Percentiles rank a stretch among this genome's conserved stretches.
These are phyloP conservation scores for Dasyurus viverrinus DNA, from an alignment of 2,113 vertebrate species.

Conservation along the genomic window DNA sequence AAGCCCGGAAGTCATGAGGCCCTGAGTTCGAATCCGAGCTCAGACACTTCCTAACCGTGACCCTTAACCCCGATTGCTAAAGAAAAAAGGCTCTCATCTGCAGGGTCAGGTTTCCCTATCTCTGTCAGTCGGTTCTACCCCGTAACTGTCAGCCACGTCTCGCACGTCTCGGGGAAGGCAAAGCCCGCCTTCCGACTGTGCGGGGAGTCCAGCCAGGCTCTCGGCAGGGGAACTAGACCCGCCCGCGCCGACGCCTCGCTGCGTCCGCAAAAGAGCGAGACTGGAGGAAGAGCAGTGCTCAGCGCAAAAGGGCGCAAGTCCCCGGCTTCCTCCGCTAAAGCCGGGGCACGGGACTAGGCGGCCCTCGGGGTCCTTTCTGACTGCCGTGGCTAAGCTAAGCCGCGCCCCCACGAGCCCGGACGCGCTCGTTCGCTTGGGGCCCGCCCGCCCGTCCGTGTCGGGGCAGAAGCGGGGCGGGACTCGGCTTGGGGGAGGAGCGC, in stretches of 20 bases:
- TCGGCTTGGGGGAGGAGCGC: conserved; percentile 36
- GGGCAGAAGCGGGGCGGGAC: neutral
- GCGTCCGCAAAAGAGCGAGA: neutral
- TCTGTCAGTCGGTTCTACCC: neutral
- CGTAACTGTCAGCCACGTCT: neutral
- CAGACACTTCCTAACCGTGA: no score
- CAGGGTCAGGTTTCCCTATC: neutral
- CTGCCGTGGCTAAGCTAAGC: neutral
- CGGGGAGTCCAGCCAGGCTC: conserved; percentile 81
- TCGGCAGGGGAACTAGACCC: neutral
- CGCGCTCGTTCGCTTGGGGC: fast-evolving
- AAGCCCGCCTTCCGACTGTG: conserved; percentile 81
- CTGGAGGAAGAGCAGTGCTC: neutral
- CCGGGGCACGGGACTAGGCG: no score
- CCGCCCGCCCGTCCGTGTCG: fast-evolving
- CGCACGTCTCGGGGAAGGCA: no score
- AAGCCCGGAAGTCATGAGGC: no score
- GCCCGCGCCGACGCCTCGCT: no score
- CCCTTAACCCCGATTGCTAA: no score
- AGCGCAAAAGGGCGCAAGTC: no score
- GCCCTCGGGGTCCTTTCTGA: neutral
- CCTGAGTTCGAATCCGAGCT: no score
- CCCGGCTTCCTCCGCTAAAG: neutral
- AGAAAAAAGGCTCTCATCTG: neutral
- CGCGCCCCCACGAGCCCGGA: no score